Evolutionary conservation across 2,888 invertebrate genomes (phyloP), one percentile per base, ranked within the genome.

Genomic region (Furcula furcula): DNA sequence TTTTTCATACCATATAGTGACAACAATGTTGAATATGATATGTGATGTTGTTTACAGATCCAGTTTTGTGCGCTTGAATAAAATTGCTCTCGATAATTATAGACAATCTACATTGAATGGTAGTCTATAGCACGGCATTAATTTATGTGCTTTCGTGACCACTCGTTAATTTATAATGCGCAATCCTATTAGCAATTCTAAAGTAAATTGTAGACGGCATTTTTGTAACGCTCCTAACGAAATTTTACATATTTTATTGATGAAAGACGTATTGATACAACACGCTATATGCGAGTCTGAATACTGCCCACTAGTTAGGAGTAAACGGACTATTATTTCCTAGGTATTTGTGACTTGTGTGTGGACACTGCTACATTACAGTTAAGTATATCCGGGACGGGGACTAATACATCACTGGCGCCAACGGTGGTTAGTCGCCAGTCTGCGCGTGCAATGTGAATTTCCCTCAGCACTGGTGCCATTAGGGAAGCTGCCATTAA

Each of bases 401-500:
- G 67, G 63, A 68, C 76, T 74, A 83, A 84, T 81, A 76, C 70
- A 77, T 80, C 76, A 78, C 62, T 73, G 81, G 79, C 81, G 81
- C 81, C 83, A 75, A 58, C 61, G 57, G 59, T 56, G 65, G 68
- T 66, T 81, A 81, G 79, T 77, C 76, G 72, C 55, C 60, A 59
- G 79, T 78, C 80, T 80, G 79, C 73, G 80, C 73, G 76, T 74
- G 77, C 78, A 71, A 62, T 72, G 83, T 65, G 76, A 76, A 82
- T 84, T 86, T 84, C 75, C 81, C 77, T 69, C 16, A 61, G 65
- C 65, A 67, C 61, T 68, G 61, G 59, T 54, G 65, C 69, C 73
- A 77, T 81, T 77, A 77, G 76, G 81, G 80, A 83, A 84, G 79
- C 80, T 80, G 76, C 84, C 83, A 85, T 86, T 86, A 83, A 64